These are phyloP conservation scores for Pilophorus perplexus DNA, from an alignment of 2,888 invertebrate genomes.

Conservation along the genomic window DNA sequence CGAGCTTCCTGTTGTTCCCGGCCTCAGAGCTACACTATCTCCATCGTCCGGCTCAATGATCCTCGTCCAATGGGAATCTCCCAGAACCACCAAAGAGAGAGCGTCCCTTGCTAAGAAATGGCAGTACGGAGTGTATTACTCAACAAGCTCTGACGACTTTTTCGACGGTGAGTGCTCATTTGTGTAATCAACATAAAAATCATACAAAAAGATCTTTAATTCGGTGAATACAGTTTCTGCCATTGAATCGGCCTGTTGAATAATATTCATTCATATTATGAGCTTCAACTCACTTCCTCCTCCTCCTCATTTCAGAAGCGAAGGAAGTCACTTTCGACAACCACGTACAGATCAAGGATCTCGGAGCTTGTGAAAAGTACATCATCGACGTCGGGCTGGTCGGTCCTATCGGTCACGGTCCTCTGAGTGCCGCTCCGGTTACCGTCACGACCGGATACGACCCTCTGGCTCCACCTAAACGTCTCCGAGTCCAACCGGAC, in stretches of 20 bases:
- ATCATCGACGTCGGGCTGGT: constrained; percentile 67
- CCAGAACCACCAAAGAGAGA: constrained; percentile 50
- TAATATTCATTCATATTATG: no score
- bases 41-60: constrained; percentile 62
- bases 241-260: no score
- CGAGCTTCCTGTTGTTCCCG: constrained; percentile 56
- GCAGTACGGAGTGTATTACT: constrained; percentile 72
- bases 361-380: constrained; percentile 73
- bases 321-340: constrained; percentile 57
- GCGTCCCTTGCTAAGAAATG: no score
- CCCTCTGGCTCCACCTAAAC: constrained; percentile 66
- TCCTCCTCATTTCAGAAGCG: constrained; percentile 52
- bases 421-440: constrained; percentile 57
- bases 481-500: constrained; percentile 56
- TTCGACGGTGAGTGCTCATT: constrained; percentile 49
- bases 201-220: not conserved
- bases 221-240: no score
- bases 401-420: constrained; percentile 65
- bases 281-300: not conserved
- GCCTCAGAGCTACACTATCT: constrained; percentile 56
- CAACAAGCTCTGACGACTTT: constrained; percentile 59
- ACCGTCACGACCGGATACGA: constrained; percentile 63
- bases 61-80: constrained; percentile 65
- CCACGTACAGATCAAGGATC: constrained; percentile 58
- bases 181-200: not conserved